These are phyloP conservation scores for Nasua narica DNA, from an alignment of 2,797 vertebrate genomes.

Conservation along the genomic window DNA sequence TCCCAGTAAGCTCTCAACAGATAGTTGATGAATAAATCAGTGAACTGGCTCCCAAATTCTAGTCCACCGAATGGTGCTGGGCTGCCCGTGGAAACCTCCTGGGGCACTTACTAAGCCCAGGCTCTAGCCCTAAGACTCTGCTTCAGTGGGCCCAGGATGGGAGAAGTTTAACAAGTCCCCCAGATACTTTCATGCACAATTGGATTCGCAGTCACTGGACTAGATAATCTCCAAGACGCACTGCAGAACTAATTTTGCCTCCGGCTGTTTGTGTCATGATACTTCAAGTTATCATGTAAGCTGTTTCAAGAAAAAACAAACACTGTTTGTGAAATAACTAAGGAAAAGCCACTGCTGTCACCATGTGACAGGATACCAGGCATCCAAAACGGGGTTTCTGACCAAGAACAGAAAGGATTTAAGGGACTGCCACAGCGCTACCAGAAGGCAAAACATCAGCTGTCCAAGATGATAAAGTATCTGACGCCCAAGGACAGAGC, in stretches of 20 bases:
- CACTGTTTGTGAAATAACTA: background rate
- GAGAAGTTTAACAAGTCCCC: background rate
- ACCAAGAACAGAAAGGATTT: background rate
- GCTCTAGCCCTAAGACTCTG: background rate
- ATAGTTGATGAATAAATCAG: background rate
- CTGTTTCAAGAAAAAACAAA: background rate
- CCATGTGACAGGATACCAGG: background rate
- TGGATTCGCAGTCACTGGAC: background rate
- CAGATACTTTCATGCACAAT: background rate
- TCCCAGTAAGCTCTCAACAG: background rate
- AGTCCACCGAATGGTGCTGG: background rate
- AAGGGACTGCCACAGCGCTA: too few relatives aligned
- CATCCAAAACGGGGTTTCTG: background rate
- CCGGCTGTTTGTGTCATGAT: background rate
- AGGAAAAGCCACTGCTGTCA: background rate
- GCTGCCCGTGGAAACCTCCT: background rate
- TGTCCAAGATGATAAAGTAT: background rate
- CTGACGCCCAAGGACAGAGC: background rate
- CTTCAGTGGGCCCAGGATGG: background rate
- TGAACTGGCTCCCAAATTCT: background rate
- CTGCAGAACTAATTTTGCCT: background rate
- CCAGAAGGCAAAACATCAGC: background rate
- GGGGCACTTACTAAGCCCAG: background rate
- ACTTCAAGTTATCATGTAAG: background rate
- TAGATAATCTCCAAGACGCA: background rate